Percentiles rank a stretch among this genome's conserved stretches.
These are phyloP conservation scores for Stictonetta naevosa DNA, from an alignment of 2,113 vertebrate species.

Conservation along the genomic window DNA sequence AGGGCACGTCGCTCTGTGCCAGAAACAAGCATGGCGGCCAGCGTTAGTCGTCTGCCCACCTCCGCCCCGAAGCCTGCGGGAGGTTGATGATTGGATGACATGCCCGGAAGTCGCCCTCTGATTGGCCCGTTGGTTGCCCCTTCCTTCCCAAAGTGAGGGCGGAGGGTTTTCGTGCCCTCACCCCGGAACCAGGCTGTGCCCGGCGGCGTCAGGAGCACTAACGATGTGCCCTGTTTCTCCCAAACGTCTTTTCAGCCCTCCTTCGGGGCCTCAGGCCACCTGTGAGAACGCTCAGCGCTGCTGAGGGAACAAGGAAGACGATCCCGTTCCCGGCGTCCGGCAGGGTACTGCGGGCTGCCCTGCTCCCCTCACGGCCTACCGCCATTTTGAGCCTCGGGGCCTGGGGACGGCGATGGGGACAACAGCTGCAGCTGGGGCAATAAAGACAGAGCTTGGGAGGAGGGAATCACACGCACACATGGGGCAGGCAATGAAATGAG, in stretches of 20 bases:
- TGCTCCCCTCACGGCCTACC: fast-evolving
- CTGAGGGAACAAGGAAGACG: background rate
- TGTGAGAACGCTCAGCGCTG: background rate
- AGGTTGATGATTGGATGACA: background rate
- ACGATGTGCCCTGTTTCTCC: fast-evolving
- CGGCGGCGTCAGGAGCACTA: fast-evolving
- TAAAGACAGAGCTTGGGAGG: background rate
- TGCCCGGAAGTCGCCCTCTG: background rate
- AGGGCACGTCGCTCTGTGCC: background rate
- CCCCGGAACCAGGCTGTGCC: fast-evolving
- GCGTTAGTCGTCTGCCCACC: fast-evolving
- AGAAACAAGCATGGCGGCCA: background rate
- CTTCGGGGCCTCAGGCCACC: fast-evolving
- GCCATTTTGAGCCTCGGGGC: fast-evolving
- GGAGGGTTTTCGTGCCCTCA: fast-evolving
- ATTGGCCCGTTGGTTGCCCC: background rate
- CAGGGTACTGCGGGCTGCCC: no score
- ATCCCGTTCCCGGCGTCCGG: fast-evolving
- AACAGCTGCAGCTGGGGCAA: no score
- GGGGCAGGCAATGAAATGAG: background rate
- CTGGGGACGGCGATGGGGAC: background rate
- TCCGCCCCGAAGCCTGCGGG: background rate
- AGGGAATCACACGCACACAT: fast-evolving
- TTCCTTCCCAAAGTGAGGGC: fast-evolving
- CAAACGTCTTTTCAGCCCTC: fast-evolving